phyloP scores from a whole-genome alignment of 2,113 vertebrate species.

The Rhinichthys klamathensis region DNA sequence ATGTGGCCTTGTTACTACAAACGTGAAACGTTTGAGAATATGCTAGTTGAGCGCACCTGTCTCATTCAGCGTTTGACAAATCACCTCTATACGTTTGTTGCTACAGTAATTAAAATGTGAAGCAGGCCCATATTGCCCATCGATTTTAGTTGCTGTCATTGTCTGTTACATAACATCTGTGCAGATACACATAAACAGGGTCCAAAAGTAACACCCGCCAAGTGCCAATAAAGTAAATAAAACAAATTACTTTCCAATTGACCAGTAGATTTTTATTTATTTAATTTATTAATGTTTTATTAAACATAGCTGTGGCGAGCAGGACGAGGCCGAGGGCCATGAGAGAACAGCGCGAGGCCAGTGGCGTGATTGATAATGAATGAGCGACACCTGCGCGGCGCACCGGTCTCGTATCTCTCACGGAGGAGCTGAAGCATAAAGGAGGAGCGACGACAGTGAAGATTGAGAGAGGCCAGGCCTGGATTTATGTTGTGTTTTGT shows the following conservation, averaged over 20 bases:
- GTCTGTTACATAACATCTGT: conserved; percentile 15
- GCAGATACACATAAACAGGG: background rate
- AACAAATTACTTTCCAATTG: background rate
- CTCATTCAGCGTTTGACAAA: background rate
- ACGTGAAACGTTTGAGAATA: background rate
- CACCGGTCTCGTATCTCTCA: too few species aligned
- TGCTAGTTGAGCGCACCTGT: conserved; percentile 8
- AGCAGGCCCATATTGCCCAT: conserved; percentile 2
- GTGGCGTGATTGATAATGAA: too few species aligned
- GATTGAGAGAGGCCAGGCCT: too few species aligned
- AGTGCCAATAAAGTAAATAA: background rate
- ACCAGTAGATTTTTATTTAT: background rate
- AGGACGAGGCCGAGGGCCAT: too few species aligned
- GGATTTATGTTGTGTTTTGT: too few species aligned
- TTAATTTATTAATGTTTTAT: background rate
- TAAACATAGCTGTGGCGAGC: background rate
- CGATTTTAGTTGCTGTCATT: conserved; percentile 9
- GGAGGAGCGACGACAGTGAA: too few species aligned
- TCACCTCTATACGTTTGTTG: conserved; percentile 11
- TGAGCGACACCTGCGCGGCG: too few species aligned
- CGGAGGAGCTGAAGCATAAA: too few species aligned
- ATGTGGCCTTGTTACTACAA: background rate
- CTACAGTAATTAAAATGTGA: conserved; percentile 20
- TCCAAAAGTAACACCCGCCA: background rate
- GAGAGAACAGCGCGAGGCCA: too few species aligned